Evolutionary conservation across 2,888 invertebrate genomes (phyloP).

Genomic region (Drepanosiphum platanoidis): DNA sequence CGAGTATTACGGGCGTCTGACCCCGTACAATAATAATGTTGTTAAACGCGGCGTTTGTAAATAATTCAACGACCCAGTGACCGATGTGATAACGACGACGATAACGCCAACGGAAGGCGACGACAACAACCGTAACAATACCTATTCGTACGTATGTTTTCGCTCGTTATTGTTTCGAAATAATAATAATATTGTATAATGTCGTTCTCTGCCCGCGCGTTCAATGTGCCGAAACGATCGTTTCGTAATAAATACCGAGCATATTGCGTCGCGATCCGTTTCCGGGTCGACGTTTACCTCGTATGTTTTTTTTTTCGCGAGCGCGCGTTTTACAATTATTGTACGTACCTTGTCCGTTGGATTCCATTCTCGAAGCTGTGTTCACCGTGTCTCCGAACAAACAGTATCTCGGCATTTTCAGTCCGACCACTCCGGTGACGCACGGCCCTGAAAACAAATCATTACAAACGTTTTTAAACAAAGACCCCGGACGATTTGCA

Average conservation of each 20-base stretch:
- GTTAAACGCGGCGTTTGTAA: too few relatives aligned
- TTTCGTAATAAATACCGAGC: background rate
- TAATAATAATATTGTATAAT: too few relatives aligned
- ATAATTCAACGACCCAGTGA: too few relatives aligned
- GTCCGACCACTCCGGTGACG: conserved; percentile 90
- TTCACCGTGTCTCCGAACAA: conserved; percentile 93
- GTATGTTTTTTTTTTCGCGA: background rate
- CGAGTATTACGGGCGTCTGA: too few relatives aligned
- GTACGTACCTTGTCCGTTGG: conserved; percentile 78
- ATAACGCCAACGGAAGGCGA: too few relatives aligned
- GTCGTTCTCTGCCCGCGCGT: background rate
- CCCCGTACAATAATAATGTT: too few relatives aligned
- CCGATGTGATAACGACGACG: too few relatives aligned
- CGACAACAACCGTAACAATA: too few relatives aligned
- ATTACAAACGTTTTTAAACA: too few relatives aligned
- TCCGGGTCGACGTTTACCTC: background rate
- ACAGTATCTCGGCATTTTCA: conserved; percentile 94
- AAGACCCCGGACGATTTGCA: too few relatives aligned
- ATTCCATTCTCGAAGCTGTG: conserved; percentile 91
- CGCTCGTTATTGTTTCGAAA: background rate
- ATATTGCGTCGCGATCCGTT: background rate
- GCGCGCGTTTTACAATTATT: background rate
- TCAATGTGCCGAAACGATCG: background rate
- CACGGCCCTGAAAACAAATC: conserved; percentile 78
- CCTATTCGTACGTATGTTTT: background rate